Conservation (phyloP, 2,888 invertebrate genomes). For the Patella caerulea region DNA sequence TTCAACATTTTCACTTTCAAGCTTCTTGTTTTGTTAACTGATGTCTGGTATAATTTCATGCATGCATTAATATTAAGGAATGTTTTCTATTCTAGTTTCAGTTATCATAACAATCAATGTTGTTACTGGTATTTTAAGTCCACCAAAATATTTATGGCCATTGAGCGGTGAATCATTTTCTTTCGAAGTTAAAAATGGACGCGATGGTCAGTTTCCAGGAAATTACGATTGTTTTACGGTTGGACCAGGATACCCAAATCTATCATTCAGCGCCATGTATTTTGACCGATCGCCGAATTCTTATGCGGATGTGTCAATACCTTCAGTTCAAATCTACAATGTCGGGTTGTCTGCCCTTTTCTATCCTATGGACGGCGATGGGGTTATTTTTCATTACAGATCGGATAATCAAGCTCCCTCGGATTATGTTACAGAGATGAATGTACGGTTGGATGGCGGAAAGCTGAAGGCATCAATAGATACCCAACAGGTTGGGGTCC, state of each 20-base stretch:
- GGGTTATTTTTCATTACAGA: neutral
- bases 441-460: neutral
- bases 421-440: neutral
- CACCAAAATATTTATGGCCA: conserved; percentile 2
- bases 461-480: neutral
- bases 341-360: neutral
- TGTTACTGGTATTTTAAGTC: neutral
- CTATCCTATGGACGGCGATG: neutral
- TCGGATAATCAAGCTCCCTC: neutral
- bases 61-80: no score
- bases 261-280: neutral
- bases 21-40: no score
- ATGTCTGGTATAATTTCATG: no score
- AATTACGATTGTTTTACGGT: neutral
- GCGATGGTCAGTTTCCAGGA: neutral
- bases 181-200: neutral
- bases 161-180: neutral
- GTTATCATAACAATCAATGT: no score
- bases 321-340: neutral
- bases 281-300: neutral
- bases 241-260: neutral
- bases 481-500: neutral
- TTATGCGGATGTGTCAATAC: neutral
- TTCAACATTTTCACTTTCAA: no score
- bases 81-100: no score